Base-by-base conservation (phyloP, 1,140 invertebrate species). In the Brachionus asplanchnoidis region DNA sequence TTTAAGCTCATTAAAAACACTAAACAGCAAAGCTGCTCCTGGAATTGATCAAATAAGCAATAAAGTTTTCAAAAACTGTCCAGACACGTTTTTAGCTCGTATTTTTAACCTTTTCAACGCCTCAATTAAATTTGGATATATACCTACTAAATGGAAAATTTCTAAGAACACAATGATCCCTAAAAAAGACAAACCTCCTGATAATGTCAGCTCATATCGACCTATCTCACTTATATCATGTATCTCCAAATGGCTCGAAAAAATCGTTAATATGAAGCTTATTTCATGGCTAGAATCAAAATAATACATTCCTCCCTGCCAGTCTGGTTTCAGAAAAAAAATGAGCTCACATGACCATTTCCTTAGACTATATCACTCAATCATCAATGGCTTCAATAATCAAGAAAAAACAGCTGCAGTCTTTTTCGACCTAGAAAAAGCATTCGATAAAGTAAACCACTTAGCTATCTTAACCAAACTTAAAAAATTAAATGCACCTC, bases 81-180 rank as follows among this genome's bases (percentile, higher is more conserved):
- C 66, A 1, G 14, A 8, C 7, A 28, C 1, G 14, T 12, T 36
- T 70, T n/a, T 40, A 11, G 3, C 5, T 2, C 28, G 66, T 12
- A 70, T 70, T 40, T 70, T 40, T 40, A 40, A 36, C 0, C 32
- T 70, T 14, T 70, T 70, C 66, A 70, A 70, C 32, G 66, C 66
- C 3, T 40, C 66, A 17, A 1, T 70, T 17, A 70, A 70, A 70
- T 36, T 70, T 36, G 66, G 66, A 5, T 70, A 79, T 14, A 17
- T 79, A 6, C 85, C 86, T 26, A 23, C 2, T 11, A 17, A 32
- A 4, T 86, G 86, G 86, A 85, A 78, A 75, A 68, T 23, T 17
- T 70, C 86, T 0, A 65, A 32, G 1, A 66, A 75, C 5, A 66
- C 83, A 1, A 86, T 85, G n/a, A n/a, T n/a, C n/a, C n/a, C n/a